Evolutionary conservation across 2,888 invertebrate species (phyloP), one percentile per base, ranked within the genome.

Genomic region (Neocrepidodera transversa): DNA sequence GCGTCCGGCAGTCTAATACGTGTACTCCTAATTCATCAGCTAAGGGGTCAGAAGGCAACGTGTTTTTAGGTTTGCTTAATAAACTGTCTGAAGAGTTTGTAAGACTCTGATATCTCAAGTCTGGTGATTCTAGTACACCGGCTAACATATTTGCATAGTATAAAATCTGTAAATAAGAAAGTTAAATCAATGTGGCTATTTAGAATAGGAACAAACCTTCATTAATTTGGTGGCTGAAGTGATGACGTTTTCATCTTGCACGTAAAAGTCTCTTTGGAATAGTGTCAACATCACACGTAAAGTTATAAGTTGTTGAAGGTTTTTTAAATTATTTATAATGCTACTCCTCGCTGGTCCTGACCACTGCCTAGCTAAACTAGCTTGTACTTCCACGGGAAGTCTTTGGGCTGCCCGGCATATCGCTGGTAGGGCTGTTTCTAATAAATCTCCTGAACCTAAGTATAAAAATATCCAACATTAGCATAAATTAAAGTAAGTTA

Each of bases 141-240:
- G 93, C 93, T 66, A 93, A 75, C 78, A 96, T 89, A 76, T 90
- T 93, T 10, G 95, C 94, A 79, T 92, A 95, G 77, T 91, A 93
- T 28, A 92, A 83, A 79, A 93, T 89, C 89, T 89, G 76, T 49
- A 78, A 69, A 58, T 60, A 50, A 60, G 62, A 54, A 42, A 32
- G 4, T 10, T 2, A 30, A 10, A 30, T 30, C 30, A 10, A 30
- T 30, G 6, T 23, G 3, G 23, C 3, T 23, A 23, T 23, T 23
- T n/a, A n/a, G n/a, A n/a, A n/a, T n/a, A n/a, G n/a, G n/a, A n/a
- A 32, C 32, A n/a, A 32, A 89, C 89, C 84, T 93, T 95, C 86
- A 96, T 89, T 48, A 95, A 86, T 82, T 91, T 92, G 13, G 95
- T 93, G 1, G 94, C 91, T 59, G 90, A 87, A 13, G 91, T 90